Conservation (phyloP, 1,140 invertebrate genomes). For the Trichonephila clavipes region DNA sequence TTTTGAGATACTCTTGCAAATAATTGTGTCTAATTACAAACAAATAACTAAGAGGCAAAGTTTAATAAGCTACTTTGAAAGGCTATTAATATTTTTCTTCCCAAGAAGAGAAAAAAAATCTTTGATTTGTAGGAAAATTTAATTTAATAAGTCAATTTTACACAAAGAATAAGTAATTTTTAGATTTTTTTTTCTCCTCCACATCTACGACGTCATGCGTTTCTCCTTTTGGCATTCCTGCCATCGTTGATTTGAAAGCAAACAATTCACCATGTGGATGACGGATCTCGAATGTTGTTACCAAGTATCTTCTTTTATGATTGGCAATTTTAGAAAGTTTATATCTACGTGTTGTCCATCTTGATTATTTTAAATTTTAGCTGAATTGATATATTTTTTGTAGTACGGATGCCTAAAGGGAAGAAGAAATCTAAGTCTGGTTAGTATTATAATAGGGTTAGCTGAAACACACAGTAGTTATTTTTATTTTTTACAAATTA, state of each 20-base stretch:
- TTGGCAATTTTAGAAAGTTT: slow-evolving; percentile 74
- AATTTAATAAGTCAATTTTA: background rate
- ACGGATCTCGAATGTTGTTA: slow-evolving; percentile 19
- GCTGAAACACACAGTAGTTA: background rate
- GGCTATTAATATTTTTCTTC: too few relatives aligned
- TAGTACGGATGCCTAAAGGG: slow-evolving; percentile 80
- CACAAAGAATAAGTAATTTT: background rate
- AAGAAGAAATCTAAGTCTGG: slow-evolving; percentile 79
- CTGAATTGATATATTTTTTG: slow-evolving; percentile 26
- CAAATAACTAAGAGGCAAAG: too few relatives aligned
- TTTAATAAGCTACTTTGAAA: too few relatives aligned
- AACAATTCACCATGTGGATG: slow-evolving; percentile 73
- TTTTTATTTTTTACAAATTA: background rate
- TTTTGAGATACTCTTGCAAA: too few relatives aligned
- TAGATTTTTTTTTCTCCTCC: background rate
- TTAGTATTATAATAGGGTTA: slow-evolving; percentile 67
- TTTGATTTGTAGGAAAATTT: background rate
- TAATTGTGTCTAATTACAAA: too few relatives aligned
- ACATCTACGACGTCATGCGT: background rate
- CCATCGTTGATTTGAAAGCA: slow-evolving; percentile 49
- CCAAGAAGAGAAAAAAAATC: background rate
- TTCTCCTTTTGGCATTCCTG: slow-evolving; percentile 38
- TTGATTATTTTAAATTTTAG: slow-evolving; percentile 77
- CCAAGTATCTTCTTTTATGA: slow-evolving; percentile 61
- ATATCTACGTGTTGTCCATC: slow-evolving; percentile 77